Evolutionary conservation across 2,797 vertebrate species (phyloP).

Genomic region (Takifugu rubripes): DNA sequence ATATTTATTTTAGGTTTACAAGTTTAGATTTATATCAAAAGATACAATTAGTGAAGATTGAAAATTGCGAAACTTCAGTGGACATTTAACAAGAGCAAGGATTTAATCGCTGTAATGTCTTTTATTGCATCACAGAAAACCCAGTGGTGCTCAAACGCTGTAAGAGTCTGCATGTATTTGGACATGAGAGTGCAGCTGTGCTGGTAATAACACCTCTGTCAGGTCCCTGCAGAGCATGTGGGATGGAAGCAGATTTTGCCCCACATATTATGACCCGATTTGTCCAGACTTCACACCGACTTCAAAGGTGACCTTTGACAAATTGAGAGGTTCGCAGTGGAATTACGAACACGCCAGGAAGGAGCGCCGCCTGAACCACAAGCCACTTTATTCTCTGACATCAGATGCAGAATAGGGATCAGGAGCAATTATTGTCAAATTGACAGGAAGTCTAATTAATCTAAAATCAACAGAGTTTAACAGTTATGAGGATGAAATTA

Average conservation of each 20-base stretch:
- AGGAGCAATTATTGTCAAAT: conserved; percentile 15
- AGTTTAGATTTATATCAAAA: too few relatives aligned
- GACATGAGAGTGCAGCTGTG: neutral
- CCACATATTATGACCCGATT: conserved; percentile 38
- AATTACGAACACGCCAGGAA: conserved; percentile 8
- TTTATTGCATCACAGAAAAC: too few relatives aligned
- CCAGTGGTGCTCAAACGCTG: too few relatives aligned
- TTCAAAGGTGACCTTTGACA: conserved; percentile 52
- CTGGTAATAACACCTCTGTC: conserved; percentile 37
- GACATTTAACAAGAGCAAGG: too few relatives aligned
- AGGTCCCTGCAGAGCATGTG: conserved; percentile 42
- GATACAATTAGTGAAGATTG: too few relatives aligned
- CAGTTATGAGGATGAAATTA: conserved; percentile 19
- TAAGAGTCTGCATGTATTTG: too few relatives aligned
- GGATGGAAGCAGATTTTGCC: conserved; percentile 46
- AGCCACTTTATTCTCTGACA: neutral
- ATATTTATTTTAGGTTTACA: too few relatives aligned
- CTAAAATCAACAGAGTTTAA: conserved; percentile 11
- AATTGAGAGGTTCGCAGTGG: conserved; percentile 24
- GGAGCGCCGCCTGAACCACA: neutral
- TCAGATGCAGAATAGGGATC: neutral
- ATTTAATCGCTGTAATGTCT: too few relatives aligned
- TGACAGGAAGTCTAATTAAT: conserved; percentile 22
- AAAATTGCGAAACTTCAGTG: too few relatives aligned
- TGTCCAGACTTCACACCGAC: conserved; percentile 26